Conservation (phyloP, 2,888 invertebrate species). For the Prenolepis imparis region DNA sequence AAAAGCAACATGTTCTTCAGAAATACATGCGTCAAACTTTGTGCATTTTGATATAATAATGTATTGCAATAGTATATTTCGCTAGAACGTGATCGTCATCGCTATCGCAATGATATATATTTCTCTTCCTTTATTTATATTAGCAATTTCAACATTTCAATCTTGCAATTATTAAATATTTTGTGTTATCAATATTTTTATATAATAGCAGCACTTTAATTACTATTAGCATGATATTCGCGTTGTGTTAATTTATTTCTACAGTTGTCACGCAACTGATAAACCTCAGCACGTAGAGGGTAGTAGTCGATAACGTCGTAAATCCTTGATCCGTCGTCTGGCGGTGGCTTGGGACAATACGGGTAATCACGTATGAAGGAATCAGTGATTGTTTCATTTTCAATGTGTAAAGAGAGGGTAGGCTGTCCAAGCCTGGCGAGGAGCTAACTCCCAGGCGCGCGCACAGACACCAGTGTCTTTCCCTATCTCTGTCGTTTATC, state of each 20-base stretch:
- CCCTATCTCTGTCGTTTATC: conserved; percentile 37
- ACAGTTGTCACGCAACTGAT: conserved; percentile 26
- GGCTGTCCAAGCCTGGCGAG: conserved; percentile 60
- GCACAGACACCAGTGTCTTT: conserved; percentile 42
- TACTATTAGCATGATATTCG: conserved; percentile 5
- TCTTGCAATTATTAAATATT: conserved; percentile 4
- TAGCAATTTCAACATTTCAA: not conserved
- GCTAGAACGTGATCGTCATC: not conserved
- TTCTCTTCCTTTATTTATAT: not conserved
- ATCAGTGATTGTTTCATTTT: conserved; percentile 83
- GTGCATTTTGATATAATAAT: not conserved
- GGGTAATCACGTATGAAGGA: conserved; percentile 85
- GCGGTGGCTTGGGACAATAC: conserved; percentile 78
- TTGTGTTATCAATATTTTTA: not conserved
- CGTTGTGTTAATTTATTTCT: conserved; percentile 6
- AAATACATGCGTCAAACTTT: conserved; percentile 2
- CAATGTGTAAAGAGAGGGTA: conserved; percentile 63
- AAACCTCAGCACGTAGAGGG: conserved; percentile 53
- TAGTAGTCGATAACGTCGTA: conserved; percentile 60
- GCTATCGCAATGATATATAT: not conserved
- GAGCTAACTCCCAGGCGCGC: conserved; percentile 58
- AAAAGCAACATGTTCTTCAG: conserved; percentile 7
- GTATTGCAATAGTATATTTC: conserved; percentile 11
- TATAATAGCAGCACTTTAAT: not conserved
- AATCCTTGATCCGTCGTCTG: conserved; percentile 69